Evolutionary conservation across 2,113 vertebrate genomes (phyloP).

Genomic region (Lepus timidus): DNA sequence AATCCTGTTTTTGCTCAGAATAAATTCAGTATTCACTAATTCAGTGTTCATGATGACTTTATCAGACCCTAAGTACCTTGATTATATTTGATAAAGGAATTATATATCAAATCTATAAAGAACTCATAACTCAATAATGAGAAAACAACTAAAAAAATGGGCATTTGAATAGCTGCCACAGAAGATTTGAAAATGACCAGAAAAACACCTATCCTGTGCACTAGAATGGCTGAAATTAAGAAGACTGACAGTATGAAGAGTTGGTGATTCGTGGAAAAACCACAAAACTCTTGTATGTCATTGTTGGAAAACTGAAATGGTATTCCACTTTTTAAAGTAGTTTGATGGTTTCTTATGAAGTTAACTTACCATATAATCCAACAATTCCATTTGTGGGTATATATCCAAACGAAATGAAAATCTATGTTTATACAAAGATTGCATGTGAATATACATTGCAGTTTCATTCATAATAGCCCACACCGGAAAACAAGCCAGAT

Average conservation of each 20-base stretch:
- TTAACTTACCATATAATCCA: slow-evolving; percentile 27
- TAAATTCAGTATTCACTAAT: slow-evolving; percentile 4
- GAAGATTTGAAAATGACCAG: background rate
- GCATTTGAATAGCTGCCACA: background rate
- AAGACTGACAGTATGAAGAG: background rate
- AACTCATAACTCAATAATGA: slow-evolving; percentile 26
- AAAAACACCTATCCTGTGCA: background rate
- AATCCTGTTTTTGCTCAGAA: background rate
- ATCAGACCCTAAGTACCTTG: background rate
- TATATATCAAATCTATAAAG: background rate
- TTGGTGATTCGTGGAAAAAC: background rate
- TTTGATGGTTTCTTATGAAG: slow-evolving; percentile 37
- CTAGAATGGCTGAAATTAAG: background rate
- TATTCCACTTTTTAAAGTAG: slow-evolving; percentile 31
- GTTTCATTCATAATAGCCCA: background rate
- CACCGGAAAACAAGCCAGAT: slow-evolving; percentile 49
- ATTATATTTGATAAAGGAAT: slow-evolving; percentile 30
- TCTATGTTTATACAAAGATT: slow-evolving; percentile 46
- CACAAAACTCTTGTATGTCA: background rate
- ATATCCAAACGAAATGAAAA: slow-evolving; percentile 57
- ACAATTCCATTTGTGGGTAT: background rate
- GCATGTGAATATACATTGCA: background rate
- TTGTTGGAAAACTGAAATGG: background rate
- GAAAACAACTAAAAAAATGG: slow-evolving; percentile 20
- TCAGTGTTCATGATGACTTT: background rate